A percentile compares a stretch with the other conserved stretches of the same genome.
These are phyloP conservation scores for Lingula anatina DNA, from an alignment of 2,888 invertebrate genomes.

Conservation along the genomic window DNA sequence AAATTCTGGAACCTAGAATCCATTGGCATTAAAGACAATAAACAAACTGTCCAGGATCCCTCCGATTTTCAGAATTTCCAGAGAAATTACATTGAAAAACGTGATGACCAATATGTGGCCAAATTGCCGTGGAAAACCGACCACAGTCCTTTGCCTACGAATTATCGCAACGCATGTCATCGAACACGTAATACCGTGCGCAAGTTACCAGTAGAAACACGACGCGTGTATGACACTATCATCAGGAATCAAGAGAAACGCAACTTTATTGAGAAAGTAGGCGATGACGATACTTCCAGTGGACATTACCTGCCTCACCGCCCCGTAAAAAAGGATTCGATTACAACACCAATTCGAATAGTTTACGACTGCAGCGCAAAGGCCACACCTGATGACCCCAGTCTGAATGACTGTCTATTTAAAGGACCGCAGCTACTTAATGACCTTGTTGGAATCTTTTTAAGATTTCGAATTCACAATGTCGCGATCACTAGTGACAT, in stretches of 20 bases:
- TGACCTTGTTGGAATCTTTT: conserved; percentile 5
- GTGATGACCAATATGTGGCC: too few species aligned
- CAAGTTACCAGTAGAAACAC: too few species aligned
- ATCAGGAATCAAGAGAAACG: too few species aligned
- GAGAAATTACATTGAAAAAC: too few species aligned
- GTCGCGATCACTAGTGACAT: conserved; percentile 9
- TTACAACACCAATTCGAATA: conserved; percentile 5
- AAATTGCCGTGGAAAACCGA: too few species aligned
- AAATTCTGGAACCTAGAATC: conserved; percentile 5
- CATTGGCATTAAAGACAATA: too few species aligned
- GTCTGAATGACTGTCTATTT: conserved; percentile 10
- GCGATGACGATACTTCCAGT: background rate
- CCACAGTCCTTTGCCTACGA: too few species aligned
- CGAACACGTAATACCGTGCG: too few species aligned
- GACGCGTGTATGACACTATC: too few species aligned
- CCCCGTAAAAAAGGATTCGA: conserved; percentile 4
- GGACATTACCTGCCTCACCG: conserved; percentile 12
- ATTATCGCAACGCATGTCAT: too few species aligned
- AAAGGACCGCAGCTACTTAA: conserved; percentile 7
- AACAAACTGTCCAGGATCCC: background rate
- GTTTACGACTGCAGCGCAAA: conserved; percentile 11
- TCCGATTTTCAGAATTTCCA: too few species aligned
- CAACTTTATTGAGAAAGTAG: too few species aligned
- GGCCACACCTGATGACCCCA: conserved; percentile 6
- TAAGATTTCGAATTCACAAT: background rate